Conservation (phyloP, 2,113 vertebrate genomes). For the Erpornis zantholeuca region DNA sequence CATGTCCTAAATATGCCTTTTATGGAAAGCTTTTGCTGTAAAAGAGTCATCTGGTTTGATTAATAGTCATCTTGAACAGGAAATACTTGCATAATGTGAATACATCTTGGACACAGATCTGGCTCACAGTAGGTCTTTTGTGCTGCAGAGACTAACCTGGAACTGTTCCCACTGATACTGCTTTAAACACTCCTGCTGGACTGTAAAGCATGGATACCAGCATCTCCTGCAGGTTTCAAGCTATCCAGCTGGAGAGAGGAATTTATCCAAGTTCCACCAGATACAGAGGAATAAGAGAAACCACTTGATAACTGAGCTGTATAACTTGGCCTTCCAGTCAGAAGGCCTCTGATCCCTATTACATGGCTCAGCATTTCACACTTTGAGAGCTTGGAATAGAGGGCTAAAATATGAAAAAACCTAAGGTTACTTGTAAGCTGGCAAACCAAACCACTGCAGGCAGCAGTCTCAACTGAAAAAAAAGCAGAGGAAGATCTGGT, state of each 20-base stretch:
- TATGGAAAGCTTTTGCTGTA: slow-evolving; percentile 28
- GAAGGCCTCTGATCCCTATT: not conserved
- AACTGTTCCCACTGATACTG: not conserved
- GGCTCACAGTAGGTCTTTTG: slow-evolving; percentile 43
- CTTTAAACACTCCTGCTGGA: not conserved
- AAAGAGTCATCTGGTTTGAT: slow-evolving; percentile 25
- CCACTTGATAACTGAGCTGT: rapidly evolving
- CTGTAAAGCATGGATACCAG: not conserved
- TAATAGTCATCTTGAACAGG: slow-evolving; percentile 29
- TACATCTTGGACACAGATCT: slow-evolving; percentile 27
- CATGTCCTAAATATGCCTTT: slow-evolving; percentile 38
- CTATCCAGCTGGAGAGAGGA: not conserved
- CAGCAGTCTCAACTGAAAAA: not conserved
- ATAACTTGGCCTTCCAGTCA: not conserved
- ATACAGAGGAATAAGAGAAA: not conserved
- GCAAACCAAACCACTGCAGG: not conserved
- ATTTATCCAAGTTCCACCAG: not conserved
- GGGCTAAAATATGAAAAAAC: not conserved
- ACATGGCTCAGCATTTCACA: not conserved
- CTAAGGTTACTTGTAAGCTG: not conserved
- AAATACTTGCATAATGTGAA: slow-evolving; percentile 36
- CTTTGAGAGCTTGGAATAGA: not conserved
- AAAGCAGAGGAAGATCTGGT: not conserved
- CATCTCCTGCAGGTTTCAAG: not conserved
- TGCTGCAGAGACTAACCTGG: not conserved